phyloP scores from a whole-genome alignment of 2,888 invertebrate species.

The Aromia moschata region DNA sequence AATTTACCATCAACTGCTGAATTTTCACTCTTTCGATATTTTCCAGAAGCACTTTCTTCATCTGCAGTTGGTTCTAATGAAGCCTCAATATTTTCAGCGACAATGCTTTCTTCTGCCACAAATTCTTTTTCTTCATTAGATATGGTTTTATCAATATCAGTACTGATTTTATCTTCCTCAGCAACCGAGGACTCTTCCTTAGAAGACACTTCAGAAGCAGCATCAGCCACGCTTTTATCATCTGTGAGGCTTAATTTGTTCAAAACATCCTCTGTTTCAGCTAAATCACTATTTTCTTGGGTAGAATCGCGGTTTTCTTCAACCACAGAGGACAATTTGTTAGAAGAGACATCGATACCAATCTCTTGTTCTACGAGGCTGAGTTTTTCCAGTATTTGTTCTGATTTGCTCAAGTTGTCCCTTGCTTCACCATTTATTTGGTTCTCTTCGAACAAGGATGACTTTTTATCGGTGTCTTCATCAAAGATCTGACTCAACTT shows the following conservation, averaged over 20 bases:
- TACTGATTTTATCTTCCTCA: neutral
- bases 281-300: no score
- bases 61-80: no score
- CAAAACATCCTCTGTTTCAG: neutral
- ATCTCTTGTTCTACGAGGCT: slow-evolving; percentile 14
- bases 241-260: neutral
- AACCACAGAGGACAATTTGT: neutral
- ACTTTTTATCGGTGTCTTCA: neutral
- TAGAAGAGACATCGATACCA: neutral
- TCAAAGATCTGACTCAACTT: slow-evolving; percentile 19
- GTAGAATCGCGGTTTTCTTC: no score
- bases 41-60: no score
- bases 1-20: no score
- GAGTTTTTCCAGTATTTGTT: slow-evolving; percentile 29
- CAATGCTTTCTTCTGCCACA: no score
- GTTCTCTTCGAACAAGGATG: neutral
- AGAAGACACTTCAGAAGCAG: neutral
- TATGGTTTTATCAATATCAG: neutral
- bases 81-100: no score
- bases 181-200: neutral
- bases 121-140: neutral
- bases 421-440: slow-evolving; percentile 18
- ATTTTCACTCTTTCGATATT: no score
- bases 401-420: slow-evolving; percentile 25
- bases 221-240: neutral